Evolutionary conservation across 2,888 invertebrate genomes (phyloP).

Genomic region (Pherbina coryleti): DNA sequence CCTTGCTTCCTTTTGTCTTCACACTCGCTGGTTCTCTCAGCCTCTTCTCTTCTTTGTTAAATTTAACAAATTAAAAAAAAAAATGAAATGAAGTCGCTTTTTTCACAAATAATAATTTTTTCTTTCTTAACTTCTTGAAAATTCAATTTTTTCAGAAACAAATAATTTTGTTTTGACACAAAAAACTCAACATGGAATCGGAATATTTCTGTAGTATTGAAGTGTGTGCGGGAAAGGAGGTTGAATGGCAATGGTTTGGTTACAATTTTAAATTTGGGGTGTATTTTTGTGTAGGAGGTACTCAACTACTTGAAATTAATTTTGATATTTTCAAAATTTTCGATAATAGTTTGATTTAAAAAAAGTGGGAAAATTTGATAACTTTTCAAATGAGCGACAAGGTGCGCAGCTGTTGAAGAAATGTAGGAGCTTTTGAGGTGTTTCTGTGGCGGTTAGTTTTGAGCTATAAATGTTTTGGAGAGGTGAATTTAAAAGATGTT

Average conservation of each 20-base stretch:
- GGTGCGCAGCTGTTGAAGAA: too few relatives aligned
- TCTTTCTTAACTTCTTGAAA: constrained; percentile 45
- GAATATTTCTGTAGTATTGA: not conserved
- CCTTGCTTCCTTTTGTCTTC: constrained; percentile 16
- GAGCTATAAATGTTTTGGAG: too few relatives aligned
- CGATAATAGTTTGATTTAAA: too few relatives aligned
- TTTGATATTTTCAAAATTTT: too few relatives aligned
- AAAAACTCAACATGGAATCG: constrained; percentile 20
- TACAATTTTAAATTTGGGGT: not conserved
- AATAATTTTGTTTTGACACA: constrained; percentile 49
- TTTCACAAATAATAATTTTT: constrained; percentile 46
- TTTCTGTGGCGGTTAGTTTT: too few relatives aligned
- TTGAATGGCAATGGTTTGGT: too few relatives aligned
- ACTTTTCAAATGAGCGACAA: too few relatives aligned
- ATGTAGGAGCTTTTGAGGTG: too few relatives aligned
- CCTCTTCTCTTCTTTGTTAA: constrained; percentile 44
- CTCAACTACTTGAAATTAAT: not conserved
- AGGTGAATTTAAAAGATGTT: too few relatives aligned
- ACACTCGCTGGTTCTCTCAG: constrained; percentile 11
- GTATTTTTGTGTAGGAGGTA: not conserved
- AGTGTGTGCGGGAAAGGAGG: not conserved
- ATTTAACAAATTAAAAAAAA: constrained; percentile 43
- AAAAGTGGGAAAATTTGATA: too few relatives aligned
- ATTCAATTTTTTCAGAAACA: constrained; percentile 47
- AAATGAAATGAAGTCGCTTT: constrained; percentile 40